Evolutionary conservation across 1,140 invertebrate genomes (phyloP).

Genomic region (Dysdera silvatica): DNA sequence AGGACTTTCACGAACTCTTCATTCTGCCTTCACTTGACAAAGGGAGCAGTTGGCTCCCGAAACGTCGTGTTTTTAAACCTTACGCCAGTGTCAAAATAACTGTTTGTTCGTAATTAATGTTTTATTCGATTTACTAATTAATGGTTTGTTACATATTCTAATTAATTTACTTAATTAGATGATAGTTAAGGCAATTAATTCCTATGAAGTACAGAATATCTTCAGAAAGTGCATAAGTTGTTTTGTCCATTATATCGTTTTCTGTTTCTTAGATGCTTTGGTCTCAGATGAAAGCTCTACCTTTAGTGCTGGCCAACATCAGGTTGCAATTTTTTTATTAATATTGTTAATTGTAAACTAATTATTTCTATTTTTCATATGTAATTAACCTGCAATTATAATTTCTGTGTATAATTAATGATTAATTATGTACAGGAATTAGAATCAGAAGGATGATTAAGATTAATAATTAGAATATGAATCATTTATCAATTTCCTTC

Average conservation of each 20-base stretch:
- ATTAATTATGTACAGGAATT: no score
- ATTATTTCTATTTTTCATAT: no score
- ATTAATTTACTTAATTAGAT: background rate
- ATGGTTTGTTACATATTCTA: background rate
- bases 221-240: background rate
- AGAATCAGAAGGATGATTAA: background rate
- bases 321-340: constrained; percentile 16
- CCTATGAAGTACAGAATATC: no score
- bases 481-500: background rate
- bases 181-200: no score
- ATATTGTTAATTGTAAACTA: background rate
- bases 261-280: constrained; percentile 32
- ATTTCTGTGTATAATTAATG: background rate
- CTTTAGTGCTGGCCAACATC: constrained; percentile 54
- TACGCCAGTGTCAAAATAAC: no score
- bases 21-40: no score
- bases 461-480: background rate
- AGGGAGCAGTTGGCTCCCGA: no score
- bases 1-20: no score
- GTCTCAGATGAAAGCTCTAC: constrained; percentile 52
- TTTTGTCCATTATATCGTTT: background rate
- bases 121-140: background rate
- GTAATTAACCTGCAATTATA: no score
- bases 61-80: no score
- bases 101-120: no score